A percentile compares a stretch with the other conserved stretches of the same genome.
Evolutionary conservation across 1,140 invertebrate species (phyloP).

Genomic region (Hyles vespertilio): DNA sequence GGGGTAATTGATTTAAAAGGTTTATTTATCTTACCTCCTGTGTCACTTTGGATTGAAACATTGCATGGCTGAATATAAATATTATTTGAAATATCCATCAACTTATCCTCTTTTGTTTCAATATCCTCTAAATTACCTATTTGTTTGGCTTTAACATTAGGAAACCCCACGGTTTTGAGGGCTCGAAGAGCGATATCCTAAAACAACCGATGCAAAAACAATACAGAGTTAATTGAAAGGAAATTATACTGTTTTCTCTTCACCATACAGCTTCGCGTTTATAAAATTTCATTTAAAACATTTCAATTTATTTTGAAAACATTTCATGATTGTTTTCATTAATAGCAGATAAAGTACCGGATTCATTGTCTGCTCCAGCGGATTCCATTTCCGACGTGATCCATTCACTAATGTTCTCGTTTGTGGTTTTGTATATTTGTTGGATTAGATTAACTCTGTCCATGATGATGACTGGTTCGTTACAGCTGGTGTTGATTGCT

Average conservation of each 20-base stretch:
- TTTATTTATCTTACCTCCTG: no score
- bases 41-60: no score
- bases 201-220: conserved; percentile 13
- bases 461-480: neutral
- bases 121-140: neutral
- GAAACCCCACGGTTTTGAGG: neutral
- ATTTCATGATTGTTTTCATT: no score
- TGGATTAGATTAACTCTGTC: conserved; percentile 3
- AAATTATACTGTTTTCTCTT: conserved; percentile 5
- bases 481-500: conserved; percentile 1
- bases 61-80: no score
- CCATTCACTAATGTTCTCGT: conserved; percentile 37
- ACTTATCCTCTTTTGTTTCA: no score
- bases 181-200: conserved; percentile 26
- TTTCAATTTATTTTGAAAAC: no score
- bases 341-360: conserved; percentile 22
- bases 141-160: no score
- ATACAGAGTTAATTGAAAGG: conserved; percentile 2
- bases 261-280: neutral
- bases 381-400: conserved; percentile 27
- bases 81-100: no score
- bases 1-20: no score
- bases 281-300: no score
- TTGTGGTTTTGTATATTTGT: conserved; percentile 25
- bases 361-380: conserved; percentile 37